Base-by-base conservation (phyloP, 2,797 vertebrate genomes). In the Cichlasoma orientale region DNA sequence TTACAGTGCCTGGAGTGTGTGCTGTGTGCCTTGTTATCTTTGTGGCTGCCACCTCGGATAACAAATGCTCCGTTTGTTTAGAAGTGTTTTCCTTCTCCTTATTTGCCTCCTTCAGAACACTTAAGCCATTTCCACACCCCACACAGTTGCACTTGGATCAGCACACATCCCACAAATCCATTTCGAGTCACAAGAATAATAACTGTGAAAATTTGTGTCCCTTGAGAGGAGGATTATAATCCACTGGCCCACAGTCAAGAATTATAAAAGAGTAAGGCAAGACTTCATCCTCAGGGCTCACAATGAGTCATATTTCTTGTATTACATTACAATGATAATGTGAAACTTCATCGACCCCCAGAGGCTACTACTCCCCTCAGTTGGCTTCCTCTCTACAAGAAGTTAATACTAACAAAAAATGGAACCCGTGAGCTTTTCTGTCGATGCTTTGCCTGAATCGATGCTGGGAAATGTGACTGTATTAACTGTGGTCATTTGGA, bases 141-240 rank as follows among this genome's bases (percentile, higher is more conserved):
- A 86, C 89, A 87, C 88, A 87, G 85, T 85, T 74, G 82, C 85
- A 78, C 78, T 82, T 63, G 78, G 86, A 89, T 83, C 77, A 77
- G 74, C 80, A 59, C 23, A 78, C 83, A 79, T 74, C 77, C 58
- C 79, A 38, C 63, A 90, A 87, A 89, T 85, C 84, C 80, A 75
- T 44, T 88, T 77, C 63, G 80, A 88, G 83, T 74, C 38, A 16
- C 56, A 76, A 77, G 81, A 89, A 89, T 83, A 84, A 86, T 83
- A 85, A 88, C 80, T 83, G 80, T 59, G 79, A 86, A 86, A 38
- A 79, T 75, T 33, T 80, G 10, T 41, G 56, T 88, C 83, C 70
- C 80, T 74, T 58, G 73, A 86, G 82, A 88, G 74, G 56, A 85
- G 78, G 78, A 80, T 89, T 93, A 80, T 88, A 82, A 85, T 87